Evolutionary conservation across 2,113 vertebrate species (phyloP).

Genomic region (Rhinichthys klamathensis): DNA sequence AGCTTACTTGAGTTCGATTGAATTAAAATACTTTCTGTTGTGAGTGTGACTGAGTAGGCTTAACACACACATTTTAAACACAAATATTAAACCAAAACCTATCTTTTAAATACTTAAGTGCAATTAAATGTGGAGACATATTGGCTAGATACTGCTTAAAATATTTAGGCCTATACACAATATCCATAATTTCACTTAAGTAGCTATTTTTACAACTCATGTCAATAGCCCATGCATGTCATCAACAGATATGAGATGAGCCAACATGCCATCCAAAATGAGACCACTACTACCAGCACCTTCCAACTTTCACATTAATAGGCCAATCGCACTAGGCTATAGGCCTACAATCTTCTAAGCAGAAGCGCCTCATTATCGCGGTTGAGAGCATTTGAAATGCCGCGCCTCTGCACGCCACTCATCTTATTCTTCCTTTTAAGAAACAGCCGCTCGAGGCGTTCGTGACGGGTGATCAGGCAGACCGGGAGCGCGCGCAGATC

Average conservation of each 20-base stretch:
- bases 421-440: constrained; percentile 40
- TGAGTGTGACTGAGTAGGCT: background rate
- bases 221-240: background rate
- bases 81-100: background rate
- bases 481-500: constrained; percentile 65
- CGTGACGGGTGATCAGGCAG: constrained; percentile 67
- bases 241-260: background rate
- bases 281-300: background rate
- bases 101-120: background rate
- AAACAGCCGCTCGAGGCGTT: constrained; percentile 54
- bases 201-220: background rate
- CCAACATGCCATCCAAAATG: background rate
- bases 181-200: background rate
- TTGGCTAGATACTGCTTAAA: background rate
- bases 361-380: background rate
- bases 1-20: too few relatives aligned
- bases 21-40: background rate
- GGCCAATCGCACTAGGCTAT: background rate
- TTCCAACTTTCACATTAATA: background rate
- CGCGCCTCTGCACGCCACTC: background rate
- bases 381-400: constrained; percentile 12
- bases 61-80: too few relatives aligned
- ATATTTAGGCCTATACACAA: background rate
- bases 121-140: background rate
- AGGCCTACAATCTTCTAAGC: background rate